phyloP scores from a whole-genome alignment of 2,888 invertebrate genomes.

The Tholera decimalis region DNA sequence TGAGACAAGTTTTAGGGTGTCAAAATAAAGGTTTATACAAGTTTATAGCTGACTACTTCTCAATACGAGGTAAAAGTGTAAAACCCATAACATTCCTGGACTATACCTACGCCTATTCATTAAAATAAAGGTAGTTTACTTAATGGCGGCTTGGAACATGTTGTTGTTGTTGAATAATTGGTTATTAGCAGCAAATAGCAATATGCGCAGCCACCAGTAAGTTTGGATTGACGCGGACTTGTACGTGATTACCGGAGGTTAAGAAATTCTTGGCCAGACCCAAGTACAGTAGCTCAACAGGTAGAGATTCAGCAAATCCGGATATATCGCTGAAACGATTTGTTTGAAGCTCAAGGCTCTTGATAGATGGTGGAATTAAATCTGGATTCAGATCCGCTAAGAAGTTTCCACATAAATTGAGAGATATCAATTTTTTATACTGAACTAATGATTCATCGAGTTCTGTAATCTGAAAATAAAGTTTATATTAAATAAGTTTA shows the following conservation, averaged over 20 bases:
- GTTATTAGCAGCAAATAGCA: too few species aligned
- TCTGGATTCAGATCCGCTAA: slow-evolving; percentile 76
- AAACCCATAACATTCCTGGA: too few species aligned
- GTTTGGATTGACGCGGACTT: too few species aligned
- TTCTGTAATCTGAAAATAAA: slow-evolving; percentile 83
- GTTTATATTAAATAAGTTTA: not conserved
- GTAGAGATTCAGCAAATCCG: slow-evolving; percentile 77
- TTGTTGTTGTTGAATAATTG: too few species aligned
- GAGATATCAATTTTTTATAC: slow-evolving; percentile 81
- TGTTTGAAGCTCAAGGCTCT: slow-evolving; percentile 87
- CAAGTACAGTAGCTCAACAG: slow-evolving; percentile 84
- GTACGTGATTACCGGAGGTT: slow-evolving; percentile 78
- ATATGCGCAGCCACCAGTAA: too few species aligned
- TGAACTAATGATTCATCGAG: slow-evolving; percentile 81
- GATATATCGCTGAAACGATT: slow-evolving; percentile 83
- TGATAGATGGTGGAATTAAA: slow-evolving; percentile 81
- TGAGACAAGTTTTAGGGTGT: too few species aligned
- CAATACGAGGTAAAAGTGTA: too few species aligned
- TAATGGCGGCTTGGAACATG: too few species aligned
- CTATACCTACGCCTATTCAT: too few species aligned
- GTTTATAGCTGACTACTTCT: too few species aligned
- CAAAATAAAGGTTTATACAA: too few species aligned
- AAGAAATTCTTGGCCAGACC: slow-evolving; percentile 89
- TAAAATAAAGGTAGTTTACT: too few species aligned
- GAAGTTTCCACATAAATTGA: slow-evolving; percentile 87